These are phyloP conservation scores for Premnoplex brunnescens DNA, from an alignment of 2,797 vertebrate species.

Conservation along the genomic window DNA sequence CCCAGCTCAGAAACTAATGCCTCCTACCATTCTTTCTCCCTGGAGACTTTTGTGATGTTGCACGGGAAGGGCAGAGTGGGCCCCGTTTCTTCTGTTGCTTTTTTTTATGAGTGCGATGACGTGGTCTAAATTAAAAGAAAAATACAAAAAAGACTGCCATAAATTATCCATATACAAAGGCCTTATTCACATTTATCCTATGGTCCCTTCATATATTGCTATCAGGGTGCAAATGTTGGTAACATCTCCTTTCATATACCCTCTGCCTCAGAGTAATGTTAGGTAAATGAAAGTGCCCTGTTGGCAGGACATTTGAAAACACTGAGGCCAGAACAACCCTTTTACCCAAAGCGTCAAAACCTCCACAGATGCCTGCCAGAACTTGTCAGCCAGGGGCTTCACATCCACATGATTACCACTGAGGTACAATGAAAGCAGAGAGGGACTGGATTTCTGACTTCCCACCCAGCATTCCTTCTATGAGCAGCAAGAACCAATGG, in stretches of 20 bases:
- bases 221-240: not conserved
- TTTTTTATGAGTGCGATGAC: conserved; percentile 72
- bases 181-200: conserved; percentile 10
- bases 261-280: not conserved
- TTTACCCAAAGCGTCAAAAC: not conserved
- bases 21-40: conserved; percentile 71
- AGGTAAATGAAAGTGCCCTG: not conserved
- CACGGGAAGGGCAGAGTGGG: conserved; percentile 60
- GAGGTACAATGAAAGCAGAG: not conserved
- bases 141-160: conserved; percentile 65
- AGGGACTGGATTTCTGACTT: not conserved
- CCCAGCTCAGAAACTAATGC: conserved; percentile 67
- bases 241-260: not conserved
- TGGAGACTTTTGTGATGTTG: conserved; percentile 68
- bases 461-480: not conserved
- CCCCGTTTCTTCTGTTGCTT: conserved; percentile 72
- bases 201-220: not conserved
- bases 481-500: not conserved
- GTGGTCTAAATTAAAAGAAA: conserved; percentile 68
- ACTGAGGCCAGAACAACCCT: not conserved
- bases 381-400: not conserved
- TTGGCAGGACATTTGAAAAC: not conserved
- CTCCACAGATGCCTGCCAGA: not conserved
- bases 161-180: conserved; percentile 55
- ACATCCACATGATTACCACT: not conserved